A percentile compares a stretch with the other conserved stretches of the same genome.
Conservation (phyloP, 2,113 vertebrate genomes). For the Pica pica region DNA sequence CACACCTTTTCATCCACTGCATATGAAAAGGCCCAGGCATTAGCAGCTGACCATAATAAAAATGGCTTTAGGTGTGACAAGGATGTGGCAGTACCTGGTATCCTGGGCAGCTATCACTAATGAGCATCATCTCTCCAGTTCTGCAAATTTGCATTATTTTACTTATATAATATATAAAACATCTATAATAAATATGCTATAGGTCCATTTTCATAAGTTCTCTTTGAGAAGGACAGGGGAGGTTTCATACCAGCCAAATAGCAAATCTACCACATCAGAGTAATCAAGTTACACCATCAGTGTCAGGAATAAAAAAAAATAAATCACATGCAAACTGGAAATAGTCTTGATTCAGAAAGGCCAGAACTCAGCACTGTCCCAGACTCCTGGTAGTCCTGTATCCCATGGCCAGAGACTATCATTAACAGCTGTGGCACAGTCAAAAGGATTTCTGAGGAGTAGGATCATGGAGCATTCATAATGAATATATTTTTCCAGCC, state of each 20-base stretch:
- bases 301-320: neutral
- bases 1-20: neutral
- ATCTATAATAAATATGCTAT: neutral
- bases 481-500: neutral
- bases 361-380: neutral
- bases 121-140: neutral
- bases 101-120: neutral
- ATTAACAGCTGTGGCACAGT: neutral
- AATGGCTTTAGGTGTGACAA: neutral
- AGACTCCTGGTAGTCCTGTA: no score
- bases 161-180: neutral
- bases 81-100: neutral
- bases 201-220: neutral
- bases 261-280: neutral
- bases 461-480: neutral
- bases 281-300: neutral
- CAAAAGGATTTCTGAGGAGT: neutral
- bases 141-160: neutral
- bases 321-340: neutral
- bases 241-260: neutral
- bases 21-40: neutral
- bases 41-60: neutral
- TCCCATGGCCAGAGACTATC: neutral
- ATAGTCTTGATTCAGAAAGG: neutral
- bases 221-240: neutral